Base-by-base conservation (phyloP, 2,113 vertebrate genomes). In the Arizona elegans region DNA sequence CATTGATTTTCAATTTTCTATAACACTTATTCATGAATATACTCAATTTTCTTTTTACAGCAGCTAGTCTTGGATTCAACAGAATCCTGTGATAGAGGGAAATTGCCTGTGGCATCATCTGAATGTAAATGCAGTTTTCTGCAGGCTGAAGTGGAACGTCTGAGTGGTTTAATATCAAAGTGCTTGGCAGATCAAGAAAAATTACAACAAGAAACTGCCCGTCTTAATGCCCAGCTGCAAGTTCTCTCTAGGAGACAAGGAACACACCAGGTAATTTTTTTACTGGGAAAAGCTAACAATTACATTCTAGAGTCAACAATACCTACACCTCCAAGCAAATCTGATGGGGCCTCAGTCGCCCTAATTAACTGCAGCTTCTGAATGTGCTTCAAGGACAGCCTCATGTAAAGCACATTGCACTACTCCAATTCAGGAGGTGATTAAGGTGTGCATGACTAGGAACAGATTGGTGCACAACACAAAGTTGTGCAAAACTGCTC, bases 111-210 rank as follows among this genome's bases (percentile, higher is more conserved):
- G n/a, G n/a, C 43, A 87, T 3, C 95, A 62, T 62, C 56, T 15
- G 23, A 90, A 0, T 98, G 97, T 92, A 96, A 87, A 21, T 98
- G 97, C 93, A 94, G 96, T 56, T 56, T 96, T 93, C 97, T 96
- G 96, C 97, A 93, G 86, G 92, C 91, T 33, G 98, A 98, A 93
- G 97, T 98, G 10, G 92, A 93, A 0, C 96, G 96, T 23, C 87
- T 98, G 87, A 96, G 97, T 93, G 95, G 94, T 59, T 93, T 98
- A 94, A 96, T 98, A 94, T 95, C 97, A 33, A 96, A 97, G 93
- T 98, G 97, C 96, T 94, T 98, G 96, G 96, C 97, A 86, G 97
- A 98, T 91, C 98, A 98, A 93, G 97, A 98, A 96, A 96, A 95
- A 89, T 94, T 98, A 54, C 97, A 98, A 90, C 96, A 98, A 93